These are phyloP conservation scores for Caenorhabditis uteleia DNA, from an alignment of 2,888 invertebrate genomes.

Conservation along the genomic window DNA sequence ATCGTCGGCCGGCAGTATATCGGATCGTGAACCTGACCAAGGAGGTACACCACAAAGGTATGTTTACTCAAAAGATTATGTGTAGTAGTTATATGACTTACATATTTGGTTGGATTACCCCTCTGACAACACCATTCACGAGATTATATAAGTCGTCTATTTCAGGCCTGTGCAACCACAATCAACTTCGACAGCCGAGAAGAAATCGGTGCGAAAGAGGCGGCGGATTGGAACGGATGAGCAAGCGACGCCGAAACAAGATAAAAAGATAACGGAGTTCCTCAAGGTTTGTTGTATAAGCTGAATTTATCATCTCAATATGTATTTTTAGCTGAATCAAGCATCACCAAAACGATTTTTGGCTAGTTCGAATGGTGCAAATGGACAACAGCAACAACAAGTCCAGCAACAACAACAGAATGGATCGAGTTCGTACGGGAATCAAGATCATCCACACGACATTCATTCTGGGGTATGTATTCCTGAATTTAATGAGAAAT, in stretches of 20 bases:
- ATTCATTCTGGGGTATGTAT: too few relatives aligned
- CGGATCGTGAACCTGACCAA: constrained; percentile 49
- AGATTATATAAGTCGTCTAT: constrained; percentile 11
- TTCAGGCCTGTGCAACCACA: constrained; percentile 23
- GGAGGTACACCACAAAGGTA: constrained; percentile 42
- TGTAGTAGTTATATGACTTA: background rate
- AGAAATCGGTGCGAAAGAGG: constrained; percentile 44
- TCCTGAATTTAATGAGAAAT: too few relatives aligned
- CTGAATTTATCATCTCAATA: background rate
- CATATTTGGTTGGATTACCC: constrained; percentile 5
- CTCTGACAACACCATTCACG: background rate
- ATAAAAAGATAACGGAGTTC: constrained; percentile 57
- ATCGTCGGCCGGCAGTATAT: constrained; percentile 52
- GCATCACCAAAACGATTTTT: constrained; percentile 30
- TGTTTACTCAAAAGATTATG: too few relatives aligned
- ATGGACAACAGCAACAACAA: too few relatives aligned
- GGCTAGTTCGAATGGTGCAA: background rate
- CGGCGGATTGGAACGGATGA: constrained; percentile 16
- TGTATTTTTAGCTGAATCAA: constrained; percentile 25
- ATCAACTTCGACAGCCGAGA: constrained; percentile 15
- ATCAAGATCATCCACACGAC: too few relatives aligned
- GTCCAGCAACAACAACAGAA: background rate
- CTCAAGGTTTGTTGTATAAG: too few relatives aligned
- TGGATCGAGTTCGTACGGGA: too few relatives aligned
- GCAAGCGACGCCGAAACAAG: constrained; percentile 49